phyloP scores from a whole-genome alignment of 2,888 invertebrate genomes.

The Drosophila meridionalis region DNA sequence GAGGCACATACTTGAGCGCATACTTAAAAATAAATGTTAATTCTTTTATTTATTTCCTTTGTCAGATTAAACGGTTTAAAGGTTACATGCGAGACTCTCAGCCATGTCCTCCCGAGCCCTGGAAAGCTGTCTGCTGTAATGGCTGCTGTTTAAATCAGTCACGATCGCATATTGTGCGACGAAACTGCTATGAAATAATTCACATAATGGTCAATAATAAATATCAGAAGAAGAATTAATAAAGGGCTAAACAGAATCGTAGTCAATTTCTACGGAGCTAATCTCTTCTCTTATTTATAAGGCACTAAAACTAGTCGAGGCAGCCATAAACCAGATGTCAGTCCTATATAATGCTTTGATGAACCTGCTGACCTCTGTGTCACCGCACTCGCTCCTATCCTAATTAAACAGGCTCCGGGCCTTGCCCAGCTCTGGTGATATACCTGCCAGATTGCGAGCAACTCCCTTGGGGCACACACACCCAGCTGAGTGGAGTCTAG shows the following conservation, averaged over 20 bases:
- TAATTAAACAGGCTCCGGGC: conserved; percentile 32
- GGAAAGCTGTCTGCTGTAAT: conserved; percentile 18
- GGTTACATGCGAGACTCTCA: conserved; percentile 53
- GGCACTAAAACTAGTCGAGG: background rate
- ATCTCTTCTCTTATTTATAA: background rate
- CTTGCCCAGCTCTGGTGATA: conserved; percentile 29
- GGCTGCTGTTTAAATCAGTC: conserved; percentile 59
- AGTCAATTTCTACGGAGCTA: background rate
- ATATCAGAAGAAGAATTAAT: conserved; percentile 22
- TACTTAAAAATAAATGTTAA: conserved; percentile 81
- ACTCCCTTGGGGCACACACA: conserved; percentile 67
- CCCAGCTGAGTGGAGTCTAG: conserved; percentile 28
- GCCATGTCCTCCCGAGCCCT: conserved; percentile 23
- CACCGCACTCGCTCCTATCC: conserved; percentile 6
- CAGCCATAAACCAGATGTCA: background rate
- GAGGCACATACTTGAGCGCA: conserved; percentile 65
- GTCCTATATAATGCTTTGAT: background rate
- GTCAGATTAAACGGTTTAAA: conserved; percentile 81
- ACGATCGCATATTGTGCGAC: conserved; percentile 46
- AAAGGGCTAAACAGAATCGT: too few relatives aligned
- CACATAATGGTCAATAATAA: conserved; percentile 41
- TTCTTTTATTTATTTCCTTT: conserved; percentile 81
- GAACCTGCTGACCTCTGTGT: conserved; percentile 2
- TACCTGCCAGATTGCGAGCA: conserved; percentile 44
- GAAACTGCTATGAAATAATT: conserved; percentile 46